Evolutionary conservation across 2,888 invertebrate species (phyloP).

Genomic region (Idaea aversata): DNA sequence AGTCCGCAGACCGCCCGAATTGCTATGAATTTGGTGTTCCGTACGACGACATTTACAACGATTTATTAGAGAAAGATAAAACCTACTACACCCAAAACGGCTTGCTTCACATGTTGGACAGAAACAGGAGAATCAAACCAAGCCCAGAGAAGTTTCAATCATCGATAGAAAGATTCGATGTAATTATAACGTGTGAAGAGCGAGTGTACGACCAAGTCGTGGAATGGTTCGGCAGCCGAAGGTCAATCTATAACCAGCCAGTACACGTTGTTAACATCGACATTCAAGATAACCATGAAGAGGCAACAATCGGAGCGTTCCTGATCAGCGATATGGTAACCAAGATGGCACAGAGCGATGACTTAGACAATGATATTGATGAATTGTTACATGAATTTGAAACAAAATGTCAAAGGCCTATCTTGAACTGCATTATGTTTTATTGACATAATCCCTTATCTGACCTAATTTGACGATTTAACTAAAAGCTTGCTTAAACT

Average conservation of each 20-base stretch:
- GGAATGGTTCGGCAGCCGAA: constrained; percentile 92
- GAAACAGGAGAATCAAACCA: constrained; percentile 96
- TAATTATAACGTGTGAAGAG: constrained; percentile 98
- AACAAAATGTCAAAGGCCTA: constrained; percentile 89
- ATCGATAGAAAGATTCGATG: constrained; percentile 93
- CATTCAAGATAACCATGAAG: constrained; percentile 99
- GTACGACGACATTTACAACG: constrained; percentile 97
- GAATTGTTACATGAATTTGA: constrained; percentile 97
- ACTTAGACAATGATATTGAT: constrained; percentile 98
- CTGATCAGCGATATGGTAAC: constrained; percentile 97
- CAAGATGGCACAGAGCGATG: constrained; percentile 93
- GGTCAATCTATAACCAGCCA: constrained; percentile 89
- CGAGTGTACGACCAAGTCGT: constrained; percentile 99
- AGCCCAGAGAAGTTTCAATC: constrained; percentile 97
- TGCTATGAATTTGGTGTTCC: constrained; percentile 97
- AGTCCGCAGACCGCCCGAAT: constrained; percentile 95
- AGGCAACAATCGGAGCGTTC: constrained; percentile 99
- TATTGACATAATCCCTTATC: constrained; percentile 81
- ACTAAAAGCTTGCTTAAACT: background rate
- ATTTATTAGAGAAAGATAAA: constrained; percentile 94
- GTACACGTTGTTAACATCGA: constrained; percentile 99
- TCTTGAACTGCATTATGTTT: constrained; percentile 96
- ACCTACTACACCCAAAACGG: constrained; percentile 98
- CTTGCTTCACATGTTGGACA: constrained; percentile 97
- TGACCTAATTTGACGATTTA: background rate